Evolutionary conservation across 2,797 vertebrate species (phyloP).

Genomic region (Pitangus sulphuratus): DNA sequence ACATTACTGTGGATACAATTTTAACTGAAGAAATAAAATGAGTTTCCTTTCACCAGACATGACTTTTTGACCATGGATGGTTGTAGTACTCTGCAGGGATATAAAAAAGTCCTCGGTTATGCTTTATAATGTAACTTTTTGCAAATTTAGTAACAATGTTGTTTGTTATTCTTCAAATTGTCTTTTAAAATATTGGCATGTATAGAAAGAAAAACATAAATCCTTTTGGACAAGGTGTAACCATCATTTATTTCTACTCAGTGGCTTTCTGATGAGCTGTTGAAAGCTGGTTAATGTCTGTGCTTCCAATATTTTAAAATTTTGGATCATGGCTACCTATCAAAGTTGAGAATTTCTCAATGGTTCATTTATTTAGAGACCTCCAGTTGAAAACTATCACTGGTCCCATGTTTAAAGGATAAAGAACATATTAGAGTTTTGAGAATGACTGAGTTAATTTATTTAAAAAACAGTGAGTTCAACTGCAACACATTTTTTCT

Average conservation of each 20-base stretch:
- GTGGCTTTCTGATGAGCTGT: background rate
- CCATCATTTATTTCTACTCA: background rate
- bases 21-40: background rate
- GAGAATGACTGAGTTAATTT: background rate
- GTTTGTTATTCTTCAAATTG: background rate
- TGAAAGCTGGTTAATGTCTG: background rate
- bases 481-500: background rate
- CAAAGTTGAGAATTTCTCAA: background rate
- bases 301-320: background rate
- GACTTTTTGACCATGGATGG: background rate
- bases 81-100: background rate
- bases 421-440: background rate
- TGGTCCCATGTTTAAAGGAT: background rate
- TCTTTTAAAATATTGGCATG: background rate
- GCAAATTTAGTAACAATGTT: background rate
- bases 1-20: background rate
- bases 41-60: background rate
- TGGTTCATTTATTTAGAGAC: background rate
- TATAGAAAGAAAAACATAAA: background rate
- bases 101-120: background rate
- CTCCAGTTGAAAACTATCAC: background rate
- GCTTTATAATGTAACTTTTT: background rate
- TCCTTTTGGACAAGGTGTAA: background rate
- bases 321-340: background rate
- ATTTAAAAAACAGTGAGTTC: background rate